phyloP scores from a whole-genome alignment of 2,113 vertebrate species.

The Stigmatopora argus region DNA sequence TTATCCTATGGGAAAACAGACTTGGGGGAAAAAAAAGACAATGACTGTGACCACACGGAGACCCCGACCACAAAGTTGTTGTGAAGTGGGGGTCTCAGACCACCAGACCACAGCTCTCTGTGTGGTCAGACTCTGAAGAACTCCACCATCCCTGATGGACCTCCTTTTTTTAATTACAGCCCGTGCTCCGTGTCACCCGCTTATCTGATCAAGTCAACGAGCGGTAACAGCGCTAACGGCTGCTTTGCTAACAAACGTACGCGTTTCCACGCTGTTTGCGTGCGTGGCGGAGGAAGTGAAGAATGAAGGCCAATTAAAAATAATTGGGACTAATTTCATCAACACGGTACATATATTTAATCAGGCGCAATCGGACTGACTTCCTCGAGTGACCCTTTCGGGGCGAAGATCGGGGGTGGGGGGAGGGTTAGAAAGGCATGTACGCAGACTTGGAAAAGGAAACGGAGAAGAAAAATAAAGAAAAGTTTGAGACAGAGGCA shows the following conservation, averaged over 20 bases:
- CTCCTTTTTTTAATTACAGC: conserved; percentile 56
- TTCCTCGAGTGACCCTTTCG: conserved; percentile 37
- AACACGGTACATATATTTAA: conserved; percentile 56
- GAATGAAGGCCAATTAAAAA: conserved; percentile 64
- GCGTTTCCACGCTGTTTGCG: conserved; percentile 14
- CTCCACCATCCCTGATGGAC: conserved; percentile 36
- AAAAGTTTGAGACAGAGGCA: conserved; percentile 38
- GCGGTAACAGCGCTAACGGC: conserved; percentile 36
- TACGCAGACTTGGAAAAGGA: conserved; percentile 22
- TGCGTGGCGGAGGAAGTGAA: conserved; percentile 45
- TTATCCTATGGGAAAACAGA: neutral
- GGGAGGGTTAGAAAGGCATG: conserved; percentile 1
- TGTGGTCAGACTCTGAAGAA: conserved; percentile 41
- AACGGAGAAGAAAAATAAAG: conserved; percentile 29
- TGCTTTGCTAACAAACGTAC: conserved; percentile 13
- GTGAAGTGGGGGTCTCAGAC: conserved; percentile 10
- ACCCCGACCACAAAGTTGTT: conserved; percentile 2
- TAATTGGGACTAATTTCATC: conserved; percentile 67
- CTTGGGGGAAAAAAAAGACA: neutral
- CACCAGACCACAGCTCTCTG: conserved; percentile 18
- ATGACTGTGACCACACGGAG: conserved; percentile 4
- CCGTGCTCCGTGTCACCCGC: conserved; percentile 51
- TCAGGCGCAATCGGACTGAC: conserved; percentile 46
- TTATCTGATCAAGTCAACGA: conserved; percentile 56
- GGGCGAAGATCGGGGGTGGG: conserved; percentile 12